Evolutionary conservation across 2,797 vertebrate species (phyloP).

Genomic region (Hypotaenidia okinawae): DNA sequence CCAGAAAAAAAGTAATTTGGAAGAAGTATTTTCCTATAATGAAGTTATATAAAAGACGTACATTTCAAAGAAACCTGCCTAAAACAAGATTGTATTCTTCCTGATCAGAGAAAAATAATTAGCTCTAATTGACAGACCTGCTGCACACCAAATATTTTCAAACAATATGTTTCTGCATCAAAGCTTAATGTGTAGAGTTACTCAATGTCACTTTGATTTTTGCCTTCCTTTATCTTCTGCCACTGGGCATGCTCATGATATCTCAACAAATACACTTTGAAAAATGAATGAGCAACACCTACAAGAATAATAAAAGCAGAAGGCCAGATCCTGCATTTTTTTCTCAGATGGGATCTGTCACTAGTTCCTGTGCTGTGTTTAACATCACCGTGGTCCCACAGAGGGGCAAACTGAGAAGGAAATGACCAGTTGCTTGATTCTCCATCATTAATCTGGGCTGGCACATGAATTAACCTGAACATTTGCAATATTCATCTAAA

Average conservation of each 20-base stretch:
- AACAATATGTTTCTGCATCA: conserved; percentile 64
- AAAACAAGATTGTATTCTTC: conserved; percentile 63
- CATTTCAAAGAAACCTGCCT: conserved; percentile 71
- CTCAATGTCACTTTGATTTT: conserved; percentile 71
- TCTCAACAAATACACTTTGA: conserved; percentile 7
- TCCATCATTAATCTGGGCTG: background rate
- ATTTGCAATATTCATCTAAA: background rate
- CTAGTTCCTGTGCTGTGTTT: background rate
- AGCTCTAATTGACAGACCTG: conserved; percentile 65
- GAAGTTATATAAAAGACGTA: conserved; percentile 63
- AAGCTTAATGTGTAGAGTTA: conserved; percentile 54
- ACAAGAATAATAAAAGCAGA: conserved; percentile 40
- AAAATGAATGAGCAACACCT: conserved; percentile 59
- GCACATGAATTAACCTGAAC: background rate
- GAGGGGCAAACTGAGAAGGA: background rate
- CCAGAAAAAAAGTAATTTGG: conserved; percentile 67
- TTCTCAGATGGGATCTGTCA: background rate
- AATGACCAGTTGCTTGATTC: background rate
- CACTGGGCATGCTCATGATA: conserved; percentile 43
- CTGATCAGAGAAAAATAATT: conserved; percentile 73
- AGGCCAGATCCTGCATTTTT: background rate
- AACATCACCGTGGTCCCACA: background rate
- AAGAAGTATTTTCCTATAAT: conserved; percentile 70
- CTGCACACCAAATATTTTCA: conserved; percentile 65
- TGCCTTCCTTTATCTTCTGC: conserved; percentile 36